Conservation (phyloP, 2,113 vertebrate genomes). For the Apus apus region DNA sequence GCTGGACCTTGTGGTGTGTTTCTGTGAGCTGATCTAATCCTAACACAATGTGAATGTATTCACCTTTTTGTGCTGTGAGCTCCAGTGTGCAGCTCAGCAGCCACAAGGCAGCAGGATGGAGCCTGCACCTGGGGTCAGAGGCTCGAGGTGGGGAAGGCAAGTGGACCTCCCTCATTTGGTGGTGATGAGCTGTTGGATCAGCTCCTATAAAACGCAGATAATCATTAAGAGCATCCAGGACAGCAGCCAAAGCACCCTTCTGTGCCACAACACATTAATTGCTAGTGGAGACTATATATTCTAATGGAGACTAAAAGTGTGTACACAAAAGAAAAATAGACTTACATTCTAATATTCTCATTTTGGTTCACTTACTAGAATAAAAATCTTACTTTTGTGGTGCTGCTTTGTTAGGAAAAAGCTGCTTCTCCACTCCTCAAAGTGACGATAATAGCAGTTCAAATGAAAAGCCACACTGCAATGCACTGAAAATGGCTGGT, state of each 20-base stretch:
- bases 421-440: background rate
- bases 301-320: background rate
- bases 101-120: background rate
- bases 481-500: fast-evolving
- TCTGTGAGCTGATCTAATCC: background rate
- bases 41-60: background rate
- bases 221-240: background rate
- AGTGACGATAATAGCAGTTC: background rate
- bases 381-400: background rate
- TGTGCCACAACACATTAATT: background rate
- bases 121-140: background rate
- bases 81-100: background rate
- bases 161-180: background rate
- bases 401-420: background rate
- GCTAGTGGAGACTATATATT: background rate
- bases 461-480: background rate
- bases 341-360: background rate
- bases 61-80: background rate
- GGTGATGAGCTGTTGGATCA: background rate
- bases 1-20: background rate
- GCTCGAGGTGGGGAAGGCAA: background rate
- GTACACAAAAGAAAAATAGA: background rate
- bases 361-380: background rate
- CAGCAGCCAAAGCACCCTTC: background rate
- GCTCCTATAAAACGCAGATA: background rate